Evolutionary conservation across 1,140 invertebrate genomes (phyloP).

Genomic region (Drosophila azteca): DNA sequence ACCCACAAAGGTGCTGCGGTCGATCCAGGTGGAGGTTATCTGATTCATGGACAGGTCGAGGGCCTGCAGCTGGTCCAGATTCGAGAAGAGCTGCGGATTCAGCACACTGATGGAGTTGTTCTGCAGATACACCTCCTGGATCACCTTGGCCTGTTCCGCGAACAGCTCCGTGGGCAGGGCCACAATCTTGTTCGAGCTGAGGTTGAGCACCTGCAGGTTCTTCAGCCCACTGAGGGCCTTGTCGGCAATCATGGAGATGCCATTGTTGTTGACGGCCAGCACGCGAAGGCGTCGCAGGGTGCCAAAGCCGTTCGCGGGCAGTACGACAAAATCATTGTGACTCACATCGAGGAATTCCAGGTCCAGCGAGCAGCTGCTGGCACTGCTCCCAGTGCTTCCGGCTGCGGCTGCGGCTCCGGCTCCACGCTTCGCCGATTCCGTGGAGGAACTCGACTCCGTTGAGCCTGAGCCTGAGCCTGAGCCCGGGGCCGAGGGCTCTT

Average conservation of each 20-base stretch:
- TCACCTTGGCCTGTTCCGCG: constrained; percentile 89
- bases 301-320: constrained; percentile 92
- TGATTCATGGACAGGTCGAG: constrained; percentile 95
- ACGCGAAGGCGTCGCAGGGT: constrained; percentile 89
- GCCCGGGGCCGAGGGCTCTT: constrained; percentile 40
- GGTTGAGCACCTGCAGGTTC: constrained; percentile 91
- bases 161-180: constrained; percentile 93
- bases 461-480: constrained; percentile 11
- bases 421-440: constrained; percentile 54
- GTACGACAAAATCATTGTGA: constrained; percentile 91
- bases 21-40: constrained; percentile 92
- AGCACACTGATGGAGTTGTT: constrained; percentile 94
- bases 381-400: constrained; percentile 38
- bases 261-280: constrained; percentile 92
- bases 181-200: constrained; percentile 94
- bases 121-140: constrained; percentile 93
- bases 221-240: constrained; percentile 91
- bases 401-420: background rate
- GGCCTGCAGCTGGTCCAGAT: constrained; percentile 92
- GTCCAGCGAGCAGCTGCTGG: constrained; percentile 88
- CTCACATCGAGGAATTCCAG: constrained; percentile 93
- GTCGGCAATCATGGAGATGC: constrained; percentile 93
- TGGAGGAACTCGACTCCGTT: constrained; percentile 51
- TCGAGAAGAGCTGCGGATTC: constrained; percentile 91
- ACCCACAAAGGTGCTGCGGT: constrained; percentile 92